Percentiles rank a stretch among this genome's conserved stretches.
Conservation (phyloP, 37 sponge, comb jelly and placozoan genomes). For the Halichondria panicea region DNA sequence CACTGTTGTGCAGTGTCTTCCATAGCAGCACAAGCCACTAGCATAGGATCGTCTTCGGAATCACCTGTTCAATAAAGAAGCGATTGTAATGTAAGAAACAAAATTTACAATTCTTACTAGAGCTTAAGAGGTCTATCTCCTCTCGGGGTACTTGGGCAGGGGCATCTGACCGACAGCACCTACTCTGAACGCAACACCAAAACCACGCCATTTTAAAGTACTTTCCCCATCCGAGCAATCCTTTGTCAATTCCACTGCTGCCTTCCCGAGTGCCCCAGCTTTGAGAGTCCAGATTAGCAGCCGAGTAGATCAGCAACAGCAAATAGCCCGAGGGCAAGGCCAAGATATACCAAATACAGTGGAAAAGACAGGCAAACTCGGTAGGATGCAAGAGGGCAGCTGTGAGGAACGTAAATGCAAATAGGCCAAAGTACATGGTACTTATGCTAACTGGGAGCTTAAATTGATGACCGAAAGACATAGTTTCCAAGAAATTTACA, state of each 20-base stretch:
- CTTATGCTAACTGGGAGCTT: slow-evolving; percentile 12
- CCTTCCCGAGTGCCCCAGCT: slow-evolving; percentile 91
- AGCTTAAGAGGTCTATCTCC: too few species aligned
- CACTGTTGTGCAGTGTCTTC: too few species aligned
- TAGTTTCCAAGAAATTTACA: background rate
- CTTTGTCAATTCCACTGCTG: slow-evolving; percentile 15
- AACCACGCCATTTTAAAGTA: slow-evolving; percentile 10
- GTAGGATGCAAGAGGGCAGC: slow-evolving; percentile 72
- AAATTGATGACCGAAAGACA: background rate
- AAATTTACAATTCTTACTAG: too few species aligned
- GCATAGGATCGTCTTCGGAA: too few species aligned
- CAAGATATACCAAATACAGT: slow-evolving; percentile 83
- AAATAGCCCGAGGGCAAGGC: slow-evolving; percentile 88
- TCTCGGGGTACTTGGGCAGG: too few species aligned
- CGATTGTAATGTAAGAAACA: too few species aligned
- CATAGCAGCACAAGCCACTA: too few species aligned
- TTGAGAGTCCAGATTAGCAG: slow-evolving; percentile 75
- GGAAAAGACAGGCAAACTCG: slow-evolving; percentile 55
- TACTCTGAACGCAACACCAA: slow-evolving; percentile 12
- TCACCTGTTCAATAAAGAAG: too few species aligned
- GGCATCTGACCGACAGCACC: too few species aligned
- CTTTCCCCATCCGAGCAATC: slow-evolving; percentile 6
- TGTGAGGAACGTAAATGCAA: slow-evolving; percentile 34
- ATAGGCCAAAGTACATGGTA: slow-evolving; percentile 49
- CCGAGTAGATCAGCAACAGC: slow-evolving; percentile 84